Evolutionary conservation across 2,797 vertebrate genomes (phyloP).

Genomic region (Lagorchestes hirsutus): DNA sequence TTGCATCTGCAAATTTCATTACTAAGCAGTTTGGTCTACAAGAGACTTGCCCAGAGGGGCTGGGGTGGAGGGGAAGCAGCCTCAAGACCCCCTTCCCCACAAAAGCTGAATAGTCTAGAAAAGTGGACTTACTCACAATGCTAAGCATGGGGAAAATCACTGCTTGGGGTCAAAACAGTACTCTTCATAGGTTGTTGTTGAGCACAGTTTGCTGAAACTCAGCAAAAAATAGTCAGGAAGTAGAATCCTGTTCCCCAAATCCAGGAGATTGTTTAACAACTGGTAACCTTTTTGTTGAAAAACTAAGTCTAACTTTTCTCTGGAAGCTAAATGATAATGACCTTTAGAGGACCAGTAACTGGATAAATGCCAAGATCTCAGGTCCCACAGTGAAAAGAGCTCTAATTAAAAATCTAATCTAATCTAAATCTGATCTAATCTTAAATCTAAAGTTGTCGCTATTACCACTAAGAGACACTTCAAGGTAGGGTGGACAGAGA

Average conservation of each 20-base stretch:
- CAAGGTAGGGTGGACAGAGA: not conserved
- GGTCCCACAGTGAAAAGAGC: not conserved
- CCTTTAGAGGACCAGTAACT: not conserved
- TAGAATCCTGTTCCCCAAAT: not conserved
- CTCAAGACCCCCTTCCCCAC: not conserved
- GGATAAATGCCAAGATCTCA: not conserved
- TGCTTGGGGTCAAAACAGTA: not conserved
- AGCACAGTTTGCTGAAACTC: not conserved
- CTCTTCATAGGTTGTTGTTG: not conserved
- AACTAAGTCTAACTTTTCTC: not conserved
- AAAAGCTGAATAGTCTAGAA: not conserved
- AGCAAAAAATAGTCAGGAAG: not conserved
- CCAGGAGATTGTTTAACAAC: not conserved
- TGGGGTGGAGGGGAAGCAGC: not conserved
- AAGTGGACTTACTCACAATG: not conserved
- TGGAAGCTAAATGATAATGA: not conserved
- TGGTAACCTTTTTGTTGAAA: not conserved
- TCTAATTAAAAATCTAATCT: not conserved
- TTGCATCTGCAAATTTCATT: slow-evolving; percentile 1
- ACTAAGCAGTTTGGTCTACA: not conserved
- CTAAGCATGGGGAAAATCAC: not conserved
- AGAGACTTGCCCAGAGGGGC: not conserved
- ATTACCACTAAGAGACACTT: not conserved
- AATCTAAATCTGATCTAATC: no score
- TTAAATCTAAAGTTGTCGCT: not conserved